Evolutionary conservation across 2,888 invertebrate species (phyloP), one percentile per base, ranked within the genome.

Genomic region (Rhingia rostrata): DNA sequence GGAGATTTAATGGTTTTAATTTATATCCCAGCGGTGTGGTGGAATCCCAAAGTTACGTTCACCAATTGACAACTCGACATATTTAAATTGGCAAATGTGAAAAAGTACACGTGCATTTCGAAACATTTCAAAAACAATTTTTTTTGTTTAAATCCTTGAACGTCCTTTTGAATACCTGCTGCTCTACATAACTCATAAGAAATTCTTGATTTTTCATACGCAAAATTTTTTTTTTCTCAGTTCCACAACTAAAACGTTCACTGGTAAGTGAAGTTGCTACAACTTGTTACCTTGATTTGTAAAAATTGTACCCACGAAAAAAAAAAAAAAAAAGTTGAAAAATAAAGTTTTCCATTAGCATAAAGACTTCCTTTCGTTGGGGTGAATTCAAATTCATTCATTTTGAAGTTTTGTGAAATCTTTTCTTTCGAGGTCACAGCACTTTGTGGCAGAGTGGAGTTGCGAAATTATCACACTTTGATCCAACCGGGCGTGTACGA

Each of bases 361-460:
- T 73, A 73, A 80, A 61, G 73, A 73, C 73, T 73, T 61, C 61
- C 61, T 67, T 73, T 80, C 63, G 79, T 61, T 74, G 56, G 49
- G 80, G 80, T 80, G 56, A 80, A 64, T 61, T 80, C 67, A 74
- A 74, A 80, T 80, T 80, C 67, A 80, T 80, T 80, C 64, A 58
- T 79, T 64, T 72, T 51, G 43, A 80, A 80, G 66, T 80, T 80
- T 54, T 49, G 22, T 30, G n/a, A 60, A 78, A 72, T 64, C 22
- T 69, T 33, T 63, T 37, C 22, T 6, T 49, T 61, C 43, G 43
- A 79, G 78, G 78, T 58, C 77, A 51, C 22, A 41, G 32, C 51
- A 63, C 49, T 75, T 70, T 58, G 63, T 58, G 69, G 56, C 45
- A 43, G 53, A n/a, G 9, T n/a, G 37, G 56, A 53, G 22, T 32